Evolutionary conservation across 1,140 invertebrate genomes (phyloP).

Genomic region (Mamestra configurata): DNA sequence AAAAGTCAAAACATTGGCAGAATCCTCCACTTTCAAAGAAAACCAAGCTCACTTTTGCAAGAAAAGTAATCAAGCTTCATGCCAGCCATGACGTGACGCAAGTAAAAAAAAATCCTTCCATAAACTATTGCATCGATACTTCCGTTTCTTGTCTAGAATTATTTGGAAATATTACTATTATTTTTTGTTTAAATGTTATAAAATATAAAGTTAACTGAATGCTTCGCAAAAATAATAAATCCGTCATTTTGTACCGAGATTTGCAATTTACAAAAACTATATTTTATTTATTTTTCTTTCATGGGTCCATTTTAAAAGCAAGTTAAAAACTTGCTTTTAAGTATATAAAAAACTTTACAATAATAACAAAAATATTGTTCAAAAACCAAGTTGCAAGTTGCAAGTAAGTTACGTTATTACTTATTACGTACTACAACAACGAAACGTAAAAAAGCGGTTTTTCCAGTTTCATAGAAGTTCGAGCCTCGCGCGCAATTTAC

Average conservation of each 20-base stretch:
- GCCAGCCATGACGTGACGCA: constrained; percentile 84
- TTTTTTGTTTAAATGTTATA: not conserved
- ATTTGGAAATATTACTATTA: not conserved
- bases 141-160: constrained; percentile 22
- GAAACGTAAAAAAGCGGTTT: constrained; percentile 31
- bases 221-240: no score
- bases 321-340: no score
- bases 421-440: no score
- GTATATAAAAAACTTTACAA: no score
- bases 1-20: constrained; percentile 74
- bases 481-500: constrained; percentile 79
- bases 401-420: no score
- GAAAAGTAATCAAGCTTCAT: constrained; percentile 84
- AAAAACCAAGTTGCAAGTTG: no score
- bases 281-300: no score
- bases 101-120: constrained; percentile 59
- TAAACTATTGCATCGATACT: constrained; percentile 42
- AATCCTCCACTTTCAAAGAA: constrained; percentile 78
- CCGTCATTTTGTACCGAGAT: no score
- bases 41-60: constrained; percentile 84
- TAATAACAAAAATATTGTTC: no score
- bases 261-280: no score
- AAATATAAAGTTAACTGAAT: no score
- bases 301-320: no score
- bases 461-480: constrained; percentile 44